A percentile compares a stretch with the other conserved stretches of the same genome.
Conservation (phyloP, 2,888 invertebrate genomes). For the Thecophora atra region DNA sequence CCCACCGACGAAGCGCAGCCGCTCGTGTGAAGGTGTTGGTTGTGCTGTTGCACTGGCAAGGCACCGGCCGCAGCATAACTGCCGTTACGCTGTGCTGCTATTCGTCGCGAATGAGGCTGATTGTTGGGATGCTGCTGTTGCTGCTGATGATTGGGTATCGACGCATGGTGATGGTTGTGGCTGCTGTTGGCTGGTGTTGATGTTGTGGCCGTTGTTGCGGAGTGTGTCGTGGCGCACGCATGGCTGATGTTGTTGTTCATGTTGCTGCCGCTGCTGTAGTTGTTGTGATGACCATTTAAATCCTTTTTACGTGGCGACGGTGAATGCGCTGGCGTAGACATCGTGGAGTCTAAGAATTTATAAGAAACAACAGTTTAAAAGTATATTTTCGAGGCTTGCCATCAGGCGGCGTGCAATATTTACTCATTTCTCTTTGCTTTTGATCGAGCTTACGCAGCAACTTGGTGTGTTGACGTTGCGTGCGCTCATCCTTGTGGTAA, state of each 20-base stretch:
- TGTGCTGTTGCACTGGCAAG: constrained; percentile 29
- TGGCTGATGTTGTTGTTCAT: constrained; percentile 43
- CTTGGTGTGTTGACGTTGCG: constrained; percentile 80
- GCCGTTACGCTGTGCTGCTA: constrained; percentile 48
- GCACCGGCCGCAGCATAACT: constrained; percentile 25
- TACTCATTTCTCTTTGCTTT: constrained; percentile 72
- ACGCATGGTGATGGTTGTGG: constrained; percentile 23
- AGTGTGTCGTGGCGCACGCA: constrained; percentile 12
- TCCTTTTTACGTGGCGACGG: constrained; percentile 77
- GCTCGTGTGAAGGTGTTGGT: constrained; percentile 49
- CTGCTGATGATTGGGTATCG: constrained; percentile 36
- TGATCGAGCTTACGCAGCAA: constrained; percentile 77
- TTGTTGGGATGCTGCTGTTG: constrained; percentile 47
- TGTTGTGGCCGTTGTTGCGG: constrained; percentile 37
- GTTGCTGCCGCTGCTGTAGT: constrained; percentile 31
- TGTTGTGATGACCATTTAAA: constrained; percentile 67
- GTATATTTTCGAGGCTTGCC: neutral
- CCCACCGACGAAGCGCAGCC: constrained; percentile 69
- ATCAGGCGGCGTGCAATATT: constrained; percentile 48
- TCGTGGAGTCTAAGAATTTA: constrained; percentile 54
- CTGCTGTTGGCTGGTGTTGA: constrained; percentile 40
- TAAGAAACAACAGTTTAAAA: neutral
- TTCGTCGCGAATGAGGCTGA: constrained; percentile 48
- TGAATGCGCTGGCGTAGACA: constrained; percentile 70
- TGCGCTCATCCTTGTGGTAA: constrained; percentile 83